Evolutionary conservation across 2,113 vertebrate genomes (phyloP).

Genomic region (Hyaena hyaena): DNA sequence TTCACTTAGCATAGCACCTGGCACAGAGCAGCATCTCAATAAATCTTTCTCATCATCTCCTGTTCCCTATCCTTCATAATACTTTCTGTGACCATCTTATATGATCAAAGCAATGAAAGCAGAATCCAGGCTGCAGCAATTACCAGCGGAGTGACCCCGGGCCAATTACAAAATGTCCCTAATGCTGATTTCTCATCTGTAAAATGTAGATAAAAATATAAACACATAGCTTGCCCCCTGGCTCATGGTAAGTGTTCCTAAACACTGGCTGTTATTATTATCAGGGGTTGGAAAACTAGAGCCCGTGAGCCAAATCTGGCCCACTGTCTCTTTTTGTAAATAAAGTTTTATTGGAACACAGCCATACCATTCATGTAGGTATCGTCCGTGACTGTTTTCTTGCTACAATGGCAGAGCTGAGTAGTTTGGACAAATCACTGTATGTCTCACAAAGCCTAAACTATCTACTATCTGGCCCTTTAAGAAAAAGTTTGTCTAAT

Average conservation of each 20-base stretch:
- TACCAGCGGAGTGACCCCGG: not conserved
- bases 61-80: not conserved
- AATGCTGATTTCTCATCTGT: not conserved
- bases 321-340: not conserved
- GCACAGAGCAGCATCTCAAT: not conserved
- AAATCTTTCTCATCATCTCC: not conserved
- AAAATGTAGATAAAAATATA: not conserved
- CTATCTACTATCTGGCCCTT: not conserved
- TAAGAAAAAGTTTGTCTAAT: not conserved
- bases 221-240: not conserved
- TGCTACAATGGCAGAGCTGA: not conserved
- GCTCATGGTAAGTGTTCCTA: not conserved
- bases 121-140: not conserved
- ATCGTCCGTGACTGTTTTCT: not conserved
- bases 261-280: not conserved
- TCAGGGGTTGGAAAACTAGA: not conserved
- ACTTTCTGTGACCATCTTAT: not conserved
- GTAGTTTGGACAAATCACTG: not conserved
- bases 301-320: not conserved
- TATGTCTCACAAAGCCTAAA: not conserved
- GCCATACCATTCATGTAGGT: fast-evolving
- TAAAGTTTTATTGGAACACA: slow-evolving; percentile 6
- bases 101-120: not conserved
- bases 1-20: not conserved
- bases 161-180: not conserved